Percentiles rank a stretch among this genome's conserved stretches.
Evolutionary conservation across 1,140 invertebrate genomes (phyloP).

Genomic region (Drosophila guanche): DNA sequence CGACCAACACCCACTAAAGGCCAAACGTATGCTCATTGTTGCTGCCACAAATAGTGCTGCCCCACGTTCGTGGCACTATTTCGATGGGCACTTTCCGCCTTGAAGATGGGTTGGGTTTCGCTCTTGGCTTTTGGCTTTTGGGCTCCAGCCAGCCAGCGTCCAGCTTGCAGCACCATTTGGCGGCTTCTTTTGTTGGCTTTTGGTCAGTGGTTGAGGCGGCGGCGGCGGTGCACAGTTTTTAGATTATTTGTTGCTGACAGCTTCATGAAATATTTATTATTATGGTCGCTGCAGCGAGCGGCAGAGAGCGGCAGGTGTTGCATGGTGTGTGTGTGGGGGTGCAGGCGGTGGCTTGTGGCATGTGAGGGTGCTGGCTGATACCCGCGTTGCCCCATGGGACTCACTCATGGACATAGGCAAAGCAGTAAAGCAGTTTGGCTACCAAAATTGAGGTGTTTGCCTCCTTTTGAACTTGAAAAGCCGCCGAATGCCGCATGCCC

Average conservation of each 20-base stretch:
- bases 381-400: conserved; percentile 7
- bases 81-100: no score
- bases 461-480: conserved; percentile 71
- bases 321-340: conserved; percentile 24
- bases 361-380: conserved; percentile 11
- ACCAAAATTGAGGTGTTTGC: conserved; percentile 79
- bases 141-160: conserved; percentile 42
- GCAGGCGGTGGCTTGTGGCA: conserved; percentile 32
- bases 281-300: conserved; percentile 48
- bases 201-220: conserved; percentile 38
- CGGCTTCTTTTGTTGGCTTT: conserved; percentile 74
- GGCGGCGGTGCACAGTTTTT: conserved; percentile 64
- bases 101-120: conserved; percentile 22
- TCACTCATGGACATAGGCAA: conserved; percentile 62
- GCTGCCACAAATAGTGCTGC: no score
- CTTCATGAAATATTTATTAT: conserved; percentile 83
- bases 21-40: conserved; percentile 33
- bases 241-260: conserved; percentile 82
- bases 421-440: conserved; percentile 50
- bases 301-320: conserved; percentile 39
- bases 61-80: no score
- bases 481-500: conserved; percentile 57
- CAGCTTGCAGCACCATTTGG: conserved; percentile 11
- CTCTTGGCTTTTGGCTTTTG: conserved; percentile 38
- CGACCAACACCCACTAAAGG: no score